Evolutionary conservation across 2,888 invertebrate species (phyloP), one percentile per base, ranked within the genome.

Genomic region (Spilarctia lutea): DNA sequence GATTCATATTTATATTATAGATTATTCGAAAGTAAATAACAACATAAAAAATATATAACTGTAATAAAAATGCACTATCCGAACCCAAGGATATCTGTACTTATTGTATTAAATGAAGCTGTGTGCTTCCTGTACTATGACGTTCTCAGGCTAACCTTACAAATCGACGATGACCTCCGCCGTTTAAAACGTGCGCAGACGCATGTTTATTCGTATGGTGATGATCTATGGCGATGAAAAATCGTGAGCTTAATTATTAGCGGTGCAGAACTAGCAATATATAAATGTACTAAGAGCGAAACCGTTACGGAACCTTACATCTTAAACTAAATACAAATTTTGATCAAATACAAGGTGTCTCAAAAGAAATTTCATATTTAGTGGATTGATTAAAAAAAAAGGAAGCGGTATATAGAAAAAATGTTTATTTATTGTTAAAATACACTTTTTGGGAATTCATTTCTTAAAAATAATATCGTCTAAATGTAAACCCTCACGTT

Each of bases 151-250:
- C 45, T 82, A 82, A 85, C 85, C 82, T 87, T 74, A 78, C 78
- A 70, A 80, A 80, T 72, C 68, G 72, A 27, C 33, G 66, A 72
- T 78, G 85, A 79, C 87, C 87, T 87, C 85, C 78, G 78, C 65
- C 67, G 68, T 78, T 79, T 70, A 73, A 76, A 79, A 79, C 77
- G 75, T 30, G 45, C 67, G 60, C 67, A 48, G 8, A 33, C 66
- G 65, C 42, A 70, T 72, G 69, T 74, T 63, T 30, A 68, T 72
- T 45, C 45, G 27, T 45, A 73, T 56, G 27, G 18, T 63, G 60
- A 63, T 60, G 52, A 69, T 35, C 48, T 52, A 56, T 56, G n/a
- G 56, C n/a, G 20, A 52, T 56, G n/a, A 56, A 56, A 24, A 56
- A 24, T 1, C 52, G 24, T 24, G 52, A 56, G 10, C n/a, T 56